Base-by-base conservation (phyloP, 2,113 vertebrate species). In the Hemichromis elongatus region DNA sequence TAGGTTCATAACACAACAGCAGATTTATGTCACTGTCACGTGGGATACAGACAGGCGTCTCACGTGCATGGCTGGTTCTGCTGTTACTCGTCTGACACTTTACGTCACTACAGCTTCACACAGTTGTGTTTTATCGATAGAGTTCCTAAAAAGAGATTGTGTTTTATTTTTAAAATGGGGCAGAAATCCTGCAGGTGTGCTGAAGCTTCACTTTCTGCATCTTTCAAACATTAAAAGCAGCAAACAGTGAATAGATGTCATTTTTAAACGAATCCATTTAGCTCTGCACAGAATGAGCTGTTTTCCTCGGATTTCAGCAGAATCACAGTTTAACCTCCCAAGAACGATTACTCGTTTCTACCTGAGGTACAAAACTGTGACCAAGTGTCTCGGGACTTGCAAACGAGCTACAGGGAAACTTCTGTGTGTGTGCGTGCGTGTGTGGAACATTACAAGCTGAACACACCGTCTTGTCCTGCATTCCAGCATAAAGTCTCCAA, bases 401-500 rank as follows among this genome's bases (percentile, higher is more conserved):
- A 45, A 4, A 70, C 40, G 24, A 73, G 68, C 42, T 19, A 2
- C 42, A 26, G 24, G 42, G 30, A 73, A 50, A 50, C 63, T 0
- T 26, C 37, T 3, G 37, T 57, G 55, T 30, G 26, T 13, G 24
- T 55, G 7, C 84, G 80, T 91, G 85, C 80, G 84, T 73, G 75
- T 89, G 98, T 98, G 91, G 98, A 98, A 54, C 96, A 95, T 66
- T 96, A 97, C 82, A 96, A 97, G 90, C 96, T 98, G 88, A 99
- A 98, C 89, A 95, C 97, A 26, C 97, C 97, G 94, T 97, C 97
- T 93, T 98, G 97, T 1, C 98, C 97, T 3, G 96, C 97, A 4
- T 97, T 99, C 96, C 97, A 98, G 85, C 98, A 99, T 81, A 99
- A 99, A 90, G 97, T 98, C 90, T 97, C 98, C 86, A 99, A 99